phyloP scores from a whole-genome alignment of 1,140 invertebrate species.

The Drosophila trapezifrons region DNA sequence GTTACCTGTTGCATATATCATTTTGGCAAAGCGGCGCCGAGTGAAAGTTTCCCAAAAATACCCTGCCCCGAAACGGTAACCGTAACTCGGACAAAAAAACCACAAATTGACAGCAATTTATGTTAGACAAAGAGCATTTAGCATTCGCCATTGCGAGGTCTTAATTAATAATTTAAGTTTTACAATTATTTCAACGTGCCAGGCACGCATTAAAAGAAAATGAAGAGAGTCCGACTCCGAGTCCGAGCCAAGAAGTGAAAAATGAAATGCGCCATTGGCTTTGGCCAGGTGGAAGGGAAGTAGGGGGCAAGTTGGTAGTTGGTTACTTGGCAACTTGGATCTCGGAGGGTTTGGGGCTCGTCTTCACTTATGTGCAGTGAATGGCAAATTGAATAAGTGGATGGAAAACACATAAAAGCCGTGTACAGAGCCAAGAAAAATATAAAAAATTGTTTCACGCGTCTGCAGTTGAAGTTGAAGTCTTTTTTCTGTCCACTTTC shows the following conservation, averaged over 20 bases:
- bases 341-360: slow-evolving; percentile 15
- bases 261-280: slow-evolving; percentile 76
- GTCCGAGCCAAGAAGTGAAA: slow-evolving; percentile 20
- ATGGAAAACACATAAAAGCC: slow-evolving; percentile 58
- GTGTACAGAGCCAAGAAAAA: slow-evolving; percentile 50
- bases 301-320: not conserved
- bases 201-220: slow-evolving; percentile 53
- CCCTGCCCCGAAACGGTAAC: slow-evolving; percentile 11
- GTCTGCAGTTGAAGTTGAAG: slow-evolving; percentile 60
- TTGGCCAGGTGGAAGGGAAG: slow-evolving; percentile 11
- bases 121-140: slow-evolving; percentile 36
- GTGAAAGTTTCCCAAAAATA: slow-evolving; percentile 39
- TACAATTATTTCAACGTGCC: slow-evolving; percentile 46
- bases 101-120: slow-evolving; percentile 18
- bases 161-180: slow-evolving; percentile 58
- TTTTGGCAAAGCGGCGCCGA: slow-evolving; percentile 43
- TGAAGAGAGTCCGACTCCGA: slow-evolving; percentile 27
- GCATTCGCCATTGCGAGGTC: slow-evolving; percentile 22
- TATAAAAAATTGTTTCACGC: slow-evolving; percentile 75
- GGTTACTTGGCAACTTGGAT: slow-evolving; percentile 1
- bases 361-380: slow-evolving; percentile 71
- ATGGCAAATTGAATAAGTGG: slow-evolving; percentile 79
- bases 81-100: not conserved
- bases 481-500: slow-evolving; percentile 67
- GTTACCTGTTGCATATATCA: slow-evolving; percentile 59